phyloP scores from a whole-genome alignment of 2,888 invertebrate genomes.

The Drosophila longiperda region DNA sequence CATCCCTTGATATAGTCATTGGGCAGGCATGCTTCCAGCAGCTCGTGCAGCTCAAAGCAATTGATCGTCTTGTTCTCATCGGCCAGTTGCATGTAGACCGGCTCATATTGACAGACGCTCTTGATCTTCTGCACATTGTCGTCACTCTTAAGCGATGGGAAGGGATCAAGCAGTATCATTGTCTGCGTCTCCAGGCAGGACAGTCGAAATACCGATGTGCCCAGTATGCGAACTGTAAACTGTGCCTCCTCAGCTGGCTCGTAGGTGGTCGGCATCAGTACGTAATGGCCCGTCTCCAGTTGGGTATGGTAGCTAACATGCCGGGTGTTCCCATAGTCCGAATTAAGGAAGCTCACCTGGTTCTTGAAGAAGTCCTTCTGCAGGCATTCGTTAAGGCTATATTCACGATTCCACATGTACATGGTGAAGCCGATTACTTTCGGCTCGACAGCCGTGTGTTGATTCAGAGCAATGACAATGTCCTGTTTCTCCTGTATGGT shows the following conservation, averaged over 20 bases:
- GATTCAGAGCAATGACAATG: conserved; percentile 93
- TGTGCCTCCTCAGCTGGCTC: conserved; percentile 95
- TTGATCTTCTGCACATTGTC: conserved; percentile 85
- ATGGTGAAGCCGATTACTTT: conserved; percentile 97
- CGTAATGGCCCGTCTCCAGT: conserved; percentile 92
- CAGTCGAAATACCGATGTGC: conserved; percentile 90
- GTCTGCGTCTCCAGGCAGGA: conserved; percentile 88
- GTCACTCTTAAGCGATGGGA: conserved; percentile 85
- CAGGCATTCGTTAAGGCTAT: conserved; percentile 89
- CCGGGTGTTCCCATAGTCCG: conserved; percentile 95
- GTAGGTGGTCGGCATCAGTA: conserved; percentile 95
- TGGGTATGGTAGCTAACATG: conserved; percentile 93
- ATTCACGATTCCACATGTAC: conserved; percentile 86
- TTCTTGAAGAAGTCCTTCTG: conserved; percentile 93
- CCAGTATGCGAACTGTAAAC: conserved; percentile 93
- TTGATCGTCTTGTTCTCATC: conserved; percentile 95
- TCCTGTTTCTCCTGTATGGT: conserved; percentile 92
- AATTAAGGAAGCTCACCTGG: conserved; percentile 94
- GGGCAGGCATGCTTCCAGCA: conserved; percentile 95
- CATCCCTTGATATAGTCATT: conserved; percentile 98
- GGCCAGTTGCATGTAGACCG: conserved; percentile 94
- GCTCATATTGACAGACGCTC: conserved; percentile 90
- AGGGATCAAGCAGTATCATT: conserved; percentile 84
- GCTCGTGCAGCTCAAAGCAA: conserved; percentile 95
- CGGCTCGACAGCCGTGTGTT: conserved; percentile 96